Evolutionary conservation across 2,888 invertebrate genomes (phyloP).

Genomic region (Euphydryas editha): DNA sequence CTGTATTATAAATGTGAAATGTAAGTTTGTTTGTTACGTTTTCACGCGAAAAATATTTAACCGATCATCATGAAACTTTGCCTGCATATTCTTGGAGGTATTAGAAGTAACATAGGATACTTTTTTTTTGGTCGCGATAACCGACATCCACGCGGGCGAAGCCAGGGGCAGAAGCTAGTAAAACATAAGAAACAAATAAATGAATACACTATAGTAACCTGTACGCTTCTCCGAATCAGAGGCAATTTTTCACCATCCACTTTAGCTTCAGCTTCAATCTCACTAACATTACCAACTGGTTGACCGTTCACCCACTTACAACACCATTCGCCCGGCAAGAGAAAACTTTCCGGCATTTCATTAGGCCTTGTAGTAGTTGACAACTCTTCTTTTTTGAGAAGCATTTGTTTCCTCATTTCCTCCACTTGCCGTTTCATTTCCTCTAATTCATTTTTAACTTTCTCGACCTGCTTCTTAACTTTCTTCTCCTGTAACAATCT

Average conservation of each 20-base stretch:
- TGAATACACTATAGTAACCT: constrained; percentile 55
- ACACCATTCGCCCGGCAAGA: constrained; percentile 84
- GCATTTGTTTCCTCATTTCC: constrained; percentile 68
- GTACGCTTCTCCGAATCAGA: constrained; percentile 68
- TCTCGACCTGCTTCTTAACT: constrained; percentile 68
- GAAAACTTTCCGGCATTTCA: constrained; percentile 60
- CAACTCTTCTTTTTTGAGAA: constrained; percentile 56
- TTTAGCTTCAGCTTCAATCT: constrained; percentile 68
- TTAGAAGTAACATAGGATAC: no score
- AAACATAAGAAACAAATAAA: no score
- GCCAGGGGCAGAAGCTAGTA: no score
- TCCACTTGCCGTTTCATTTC: constrained; percentile 70
- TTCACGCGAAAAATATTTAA: no score
- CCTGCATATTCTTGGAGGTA: no score
- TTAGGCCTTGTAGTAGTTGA: constrained; percentile 24
- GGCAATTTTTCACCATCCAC: constrained; percentile 66
- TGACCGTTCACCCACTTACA: constrained; percentile 88
- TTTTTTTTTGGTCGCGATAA: no score
- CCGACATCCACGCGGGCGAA: no score
- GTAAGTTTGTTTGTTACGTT: no score
- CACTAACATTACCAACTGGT: constrained; percentile 84
- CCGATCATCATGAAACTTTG: no score
- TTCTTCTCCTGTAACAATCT: constrained; percentile 62
- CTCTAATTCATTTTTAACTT: constrained; percentile 66
- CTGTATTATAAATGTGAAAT: no score